Percentiles rank a stretch among this genome's conserved stretches.
phyloP scores from a whole-genome alignment of 2,797 vertebrate genomes.

The Echiichthys vipera region DNA sequence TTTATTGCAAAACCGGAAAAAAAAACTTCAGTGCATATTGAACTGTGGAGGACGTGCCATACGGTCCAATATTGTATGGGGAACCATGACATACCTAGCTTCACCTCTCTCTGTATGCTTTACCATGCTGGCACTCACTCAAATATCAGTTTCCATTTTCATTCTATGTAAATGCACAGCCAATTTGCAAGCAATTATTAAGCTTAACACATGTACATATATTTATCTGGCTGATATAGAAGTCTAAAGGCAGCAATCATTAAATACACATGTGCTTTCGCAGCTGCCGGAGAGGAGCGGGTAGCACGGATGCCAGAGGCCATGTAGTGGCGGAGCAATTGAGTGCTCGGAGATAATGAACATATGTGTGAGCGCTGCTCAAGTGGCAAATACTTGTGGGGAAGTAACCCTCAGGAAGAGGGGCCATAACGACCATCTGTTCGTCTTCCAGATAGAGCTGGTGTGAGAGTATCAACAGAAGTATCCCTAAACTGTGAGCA shows the following conservation, averaged over 20 bases:
- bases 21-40: too few species aligned
- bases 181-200: background rate
- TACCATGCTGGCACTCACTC: background rate
- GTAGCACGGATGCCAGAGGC: constrained; percentile 48
- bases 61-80: too few species aligned
- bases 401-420: constrained; percentile 58
- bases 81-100: too few species aligned
- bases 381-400: constrained; percentile 60
- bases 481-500: constrained; percentile 30
- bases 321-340: constrained; percentile 43
- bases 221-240: background rate
- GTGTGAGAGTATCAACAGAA: constrained; percentile 42
- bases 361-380: constrained; percentile 67
- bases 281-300: constrained; percentile 38
- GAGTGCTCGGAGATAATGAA: constrained; percentile 67
- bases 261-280: constrained; percentile 18
- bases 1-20: too few species aligned
- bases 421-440: constrained; percentile 64
- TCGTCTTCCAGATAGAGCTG: constrained; percentile 48
- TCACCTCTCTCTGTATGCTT: background rate
- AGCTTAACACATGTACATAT: background rate
- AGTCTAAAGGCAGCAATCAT: background rate
- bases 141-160: background rate
- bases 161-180: background rate
- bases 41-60: too few species aligned